These are phyloP conservation scores for human (Homo sapiens) DNA, from an alignment of 2,113 vertebrate species.

Conservation along the genomic window GRCh38 chr1:106271001-106271500, in stretches of 20 bases:
- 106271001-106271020: not conserved
- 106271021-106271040: not conserved
- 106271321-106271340: not conserved
- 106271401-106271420: not conserved
- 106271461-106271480: not conserved
- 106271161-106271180: not conserved
- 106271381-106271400: not conserved
- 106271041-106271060: not conserved
- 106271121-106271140: not conserved
- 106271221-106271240: not conserved
- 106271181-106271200: not conserved
- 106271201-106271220: not conserved
- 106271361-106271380: not conserved
- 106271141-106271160: not conserved
- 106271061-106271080: not conserved
- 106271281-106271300: not conserved
- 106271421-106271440: too few species aligned
- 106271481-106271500: not conserved
- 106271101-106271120: not conserved
- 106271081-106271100: not conserved
- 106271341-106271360: not conserved
- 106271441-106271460: not conserved
- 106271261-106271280: not conserved
- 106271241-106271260: not conserved
- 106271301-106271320: not conserved